Evolutionary conservation across 1,140 invertebrate genomes (phyloP), one percentile per base, ranked within the genome.

Genomic region (Armadillidium nasatum): DNA sequence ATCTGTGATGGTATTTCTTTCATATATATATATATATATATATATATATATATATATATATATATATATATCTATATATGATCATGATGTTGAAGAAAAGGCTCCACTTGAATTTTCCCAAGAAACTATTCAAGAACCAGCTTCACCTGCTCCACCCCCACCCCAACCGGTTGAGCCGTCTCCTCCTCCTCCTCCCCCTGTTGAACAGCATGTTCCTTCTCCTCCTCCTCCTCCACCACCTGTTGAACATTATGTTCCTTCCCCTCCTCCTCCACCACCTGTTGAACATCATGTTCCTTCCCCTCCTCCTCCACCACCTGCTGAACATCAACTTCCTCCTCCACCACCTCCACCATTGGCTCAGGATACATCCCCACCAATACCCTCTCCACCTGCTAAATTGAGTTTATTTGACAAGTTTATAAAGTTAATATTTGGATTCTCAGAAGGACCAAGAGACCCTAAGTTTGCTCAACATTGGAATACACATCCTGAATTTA

Each of bases 401-500:
- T 2, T 60, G 11, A 13, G 19, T 60, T 13, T 13, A 60, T 60
- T 60, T 60, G 50, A 60, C 19, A 13, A 60, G 46, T 70, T 80
- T 15, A 21, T 78, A 4, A 71, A 19, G 21, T 7, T 77, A 10
- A 71, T 80, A 60, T 78, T 78, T 22, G 76, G 74, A n/a, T 54
- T 22, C 23, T n/a, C 66, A 22, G 44, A 22, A 6, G 74, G 45
- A 7, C 67, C 54, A 60, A 72, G 79, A 7, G 75, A 76, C 50
- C 72, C 75, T 21, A 76, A 79, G 46, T 79, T 54, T 66, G 72
- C 75, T 7, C 2, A 74, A 22, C 78, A 75, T 1, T 79, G 78
- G 78, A 74, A 79, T 33, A 79, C 72, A n/a, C 78, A 79, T 23
- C 60, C 72, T 22, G 78, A 79, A 60, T 71, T 72, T 71, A 60